Base-by-base conservation (phyloP, 2,888 invertebrate species). In the Acanthococcus lagerstroemiae region DNA sequence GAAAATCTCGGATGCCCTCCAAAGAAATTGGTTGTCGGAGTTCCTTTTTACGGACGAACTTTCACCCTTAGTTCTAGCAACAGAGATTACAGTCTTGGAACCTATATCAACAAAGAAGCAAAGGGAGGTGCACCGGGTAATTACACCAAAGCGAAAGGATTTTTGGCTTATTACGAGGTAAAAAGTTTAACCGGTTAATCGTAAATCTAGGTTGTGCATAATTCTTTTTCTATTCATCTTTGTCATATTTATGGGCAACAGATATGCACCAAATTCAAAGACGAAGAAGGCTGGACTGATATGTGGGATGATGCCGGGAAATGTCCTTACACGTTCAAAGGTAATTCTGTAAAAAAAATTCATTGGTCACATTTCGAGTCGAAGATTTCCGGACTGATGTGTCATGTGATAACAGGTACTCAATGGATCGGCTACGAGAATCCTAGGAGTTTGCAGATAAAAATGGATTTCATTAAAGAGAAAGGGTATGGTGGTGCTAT, bases 381-480 rank as follows among this genome's bases (percentile, higher is more conserved):
- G 37, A 9, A 37, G n/a, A 37, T 37, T 37, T 2, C n/a, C n/a
- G n/a, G n/a, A n/a, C n/a, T n/a, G n/a, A n/a, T n/a, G n/a, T n/a
- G n/a, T n/a, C n/a, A n/a, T 37, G 12, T 37, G 3, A 37, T 15
- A 37, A 37, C 68, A 81, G 82, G 78, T 55, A 89, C 85, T 0
- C 90, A 90, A 73, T 94, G 93, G 93, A 88, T 93, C 17, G 93
- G 93, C 3, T 94, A 91, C 73, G 93, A 91, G 75, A 85, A 91
- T 74, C 81, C 83, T 0, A 81, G 81, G 72, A 91, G 90, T 71
- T 81, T 93, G 0, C 85, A 88, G 75, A 87, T 90, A 71, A 94
- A 94, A 79, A 90, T 92, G 89, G 86, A 92, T 74, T 93, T 83
- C 80, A 88, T 93, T 71, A 90, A 87, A 74, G 73, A 82, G 66